A percentile compares a stretch with the other conserved stretches of the same genome.
Evolutionary conservation across 2,797 vertebrate species (phyloP).

Genomic region (Hoplostethus mediterraneus): DNA sequence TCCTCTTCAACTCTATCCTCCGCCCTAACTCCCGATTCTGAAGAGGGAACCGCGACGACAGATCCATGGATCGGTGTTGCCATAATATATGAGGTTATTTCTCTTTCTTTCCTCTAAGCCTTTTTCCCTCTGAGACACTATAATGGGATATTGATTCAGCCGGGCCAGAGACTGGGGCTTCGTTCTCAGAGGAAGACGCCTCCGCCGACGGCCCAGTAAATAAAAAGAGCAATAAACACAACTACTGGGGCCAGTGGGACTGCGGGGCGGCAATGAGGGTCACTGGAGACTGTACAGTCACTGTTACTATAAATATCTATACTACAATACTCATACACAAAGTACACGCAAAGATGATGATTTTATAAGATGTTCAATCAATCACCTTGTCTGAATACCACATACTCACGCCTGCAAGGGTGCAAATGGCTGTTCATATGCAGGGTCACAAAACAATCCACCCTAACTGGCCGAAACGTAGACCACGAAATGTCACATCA

Average conservation of each 20-base stretch:
- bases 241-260: conserved; percentile 24
- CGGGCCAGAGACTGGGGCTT: conserved; percentile 57
- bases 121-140: conserved; percentile 62
- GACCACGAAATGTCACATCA: too few relatives aligned
- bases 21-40: conserved; percentile 52
- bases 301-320: conserved; percentile 5
- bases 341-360: too few relatives aligned
- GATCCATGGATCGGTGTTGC: conserved; percentile 46
- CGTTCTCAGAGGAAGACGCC: conserved; percentile 53
- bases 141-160: conserved; percentile 82
- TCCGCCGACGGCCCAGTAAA: conserved; percentile 58
- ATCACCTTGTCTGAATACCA: too few relatives aligned
- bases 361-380: too few relatives aligned
- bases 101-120: conserved; percentile 65
- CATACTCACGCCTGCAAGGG: too few relatives aligned
- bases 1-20: conserved; percentile 48
- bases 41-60: conserved; percentile 41
- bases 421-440: too few relatives aligned
- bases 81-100: conserved; percentile 72
- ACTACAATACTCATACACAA: too few relatives aligned
- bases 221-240: conserved; percentile 49
- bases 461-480: too few relatives aligned
- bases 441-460: too few relatives aligned
- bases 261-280: conserved; percentile 25
- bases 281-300: conserved; percentile 20